Evolutionary conservation across 2,113 vertebrate genomes (phyloP).

Genomic region (Nesogale talazaci): DNA sequence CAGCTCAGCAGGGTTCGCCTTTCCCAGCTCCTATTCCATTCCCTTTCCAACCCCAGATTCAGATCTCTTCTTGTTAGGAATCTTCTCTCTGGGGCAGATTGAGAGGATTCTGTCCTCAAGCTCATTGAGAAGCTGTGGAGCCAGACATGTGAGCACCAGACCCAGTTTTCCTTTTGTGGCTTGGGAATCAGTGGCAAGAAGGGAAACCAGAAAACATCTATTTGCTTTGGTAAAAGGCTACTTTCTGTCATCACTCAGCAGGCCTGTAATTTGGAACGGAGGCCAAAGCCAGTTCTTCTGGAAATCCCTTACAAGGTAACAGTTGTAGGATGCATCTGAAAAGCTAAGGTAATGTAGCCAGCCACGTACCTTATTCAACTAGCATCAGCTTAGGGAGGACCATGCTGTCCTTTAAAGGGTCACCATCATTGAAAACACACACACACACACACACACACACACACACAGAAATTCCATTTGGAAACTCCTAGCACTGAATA

Average conservation of each 20-base stretch:
- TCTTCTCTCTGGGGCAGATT: background rate
- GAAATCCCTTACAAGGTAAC: background rate
- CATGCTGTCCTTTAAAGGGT: background rate
- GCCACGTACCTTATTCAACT: background rate
- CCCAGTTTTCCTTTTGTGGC: background rate
- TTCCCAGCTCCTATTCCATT: background rate
- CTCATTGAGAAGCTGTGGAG: background rate
- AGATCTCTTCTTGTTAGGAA: background rate
- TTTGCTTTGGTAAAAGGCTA: background rate
- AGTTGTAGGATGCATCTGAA: background rate
- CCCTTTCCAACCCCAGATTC: background rate
- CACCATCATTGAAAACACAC: background rate
- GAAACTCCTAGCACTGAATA: conserved; percentile 60
- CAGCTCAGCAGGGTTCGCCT: background rate
- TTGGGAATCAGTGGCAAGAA: background rate
- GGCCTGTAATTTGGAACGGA: background rate
- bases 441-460: background rate
- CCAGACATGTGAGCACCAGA: background rate
- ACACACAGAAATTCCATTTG: conserved; percentile 56
- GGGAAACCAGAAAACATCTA: background rate
- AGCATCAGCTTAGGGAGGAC: background rate
- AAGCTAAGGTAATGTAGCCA: background rate
- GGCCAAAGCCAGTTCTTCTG: background rate
- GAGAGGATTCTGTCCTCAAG: conserved; percentile 1
- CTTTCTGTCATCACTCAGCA: background rate